These are phyloP conservation scores for Naja naja DNA, from an alignment of 2,113 vertebrate species.

Conservation along the genomic window DNA sequence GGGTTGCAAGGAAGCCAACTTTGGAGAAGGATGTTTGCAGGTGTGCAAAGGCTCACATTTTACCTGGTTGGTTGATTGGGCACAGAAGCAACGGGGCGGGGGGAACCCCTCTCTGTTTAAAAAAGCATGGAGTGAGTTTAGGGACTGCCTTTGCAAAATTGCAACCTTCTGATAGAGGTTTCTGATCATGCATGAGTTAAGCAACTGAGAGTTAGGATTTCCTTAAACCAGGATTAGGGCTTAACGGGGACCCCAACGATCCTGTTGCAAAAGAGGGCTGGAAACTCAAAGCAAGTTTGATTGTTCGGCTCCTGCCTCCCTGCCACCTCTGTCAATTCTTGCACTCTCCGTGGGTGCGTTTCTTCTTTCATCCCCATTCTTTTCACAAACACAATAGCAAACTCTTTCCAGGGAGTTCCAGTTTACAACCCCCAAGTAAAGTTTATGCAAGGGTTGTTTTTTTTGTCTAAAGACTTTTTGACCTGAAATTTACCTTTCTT, in stretches of 20 bases:
- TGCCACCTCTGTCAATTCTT: background rate
- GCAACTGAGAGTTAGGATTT: background rate
- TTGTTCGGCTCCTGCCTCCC: fast-evolving
- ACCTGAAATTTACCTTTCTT: no score
- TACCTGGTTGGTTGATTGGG: background rate
- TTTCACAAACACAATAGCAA: background rate
- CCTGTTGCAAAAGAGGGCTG: background rate
- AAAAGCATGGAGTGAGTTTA: background rate
- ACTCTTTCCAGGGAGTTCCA: background rate
- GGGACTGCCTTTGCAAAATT: fast-evolving
- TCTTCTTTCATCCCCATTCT: no score
- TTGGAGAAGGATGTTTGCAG: background rate
- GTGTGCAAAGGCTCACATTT: background rate
- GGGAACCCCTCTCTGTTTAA: background rate
- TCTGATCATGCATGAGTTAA: background rate
- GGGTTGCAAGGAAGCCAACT: background rate
- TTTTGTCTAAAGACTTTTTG: background rate
- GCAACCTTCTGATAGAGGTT: background rate
- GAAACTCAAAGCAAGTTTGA: background rate
- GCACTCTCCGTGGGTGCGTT: background rate
- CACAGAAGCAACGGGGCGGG: no score
- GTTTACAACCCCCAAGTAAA: background rate
- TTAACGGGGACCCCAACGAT: background rate
- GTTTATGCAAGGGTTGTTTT: background rate
- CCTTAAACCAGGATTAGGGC: background rate